These are phyloP conservation scores for Drosophila quasianomalipes DNA, from an alignment of 2,888 invertebrate genomes.

Conservation along the genomic window DNA sequence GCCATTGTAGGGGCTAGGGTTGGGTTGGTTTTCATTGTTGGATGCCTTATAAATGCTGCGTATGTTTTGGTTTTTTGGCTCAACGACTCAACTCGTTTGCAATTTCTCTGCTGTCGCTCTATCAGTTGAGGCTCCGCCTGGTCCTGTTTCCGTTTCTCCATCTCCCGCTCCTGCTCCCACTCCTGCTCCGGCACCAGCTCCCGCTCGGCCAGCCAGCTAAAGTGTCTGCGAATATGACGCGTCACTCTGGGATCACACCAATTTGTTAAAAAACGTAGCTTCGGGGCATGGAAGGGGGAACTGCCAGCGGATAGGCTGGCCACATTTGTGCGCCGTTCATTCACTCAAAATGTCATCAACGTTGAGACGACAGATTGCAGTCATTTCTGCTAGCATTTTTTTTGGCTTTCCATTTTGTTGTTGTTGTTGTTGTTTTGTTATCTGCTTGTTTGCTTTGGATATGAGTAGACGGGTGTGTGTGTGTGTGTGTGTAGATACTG, in stretches of 20 bases:
- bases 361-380: constrained; percentile 81
- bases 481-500: constrained; percentile 15
- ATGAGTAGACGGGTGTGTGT: constrained; percentile 16
- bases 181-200: constrained; percentile 18
- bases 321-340: constrained; percentile 74
- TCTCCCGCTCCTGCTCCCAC: constrained; percentile 20
- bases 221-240: constrained; percentile 79
- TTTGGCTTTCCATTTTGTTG: constrained; percentile 7
- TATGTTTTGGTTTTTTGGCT: constrained; percentile 81
- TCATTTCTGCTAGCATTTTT: constrained; percentile 64
- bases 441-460: constrained; percentile 40
- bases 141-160: constrained; percentile 29
- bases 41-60: constrained; percentile 80
- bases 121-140: constrained; percentile 53
- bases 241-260: constrained; percentile 82
- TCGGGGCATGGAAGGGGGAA: constrained; percentile 7
- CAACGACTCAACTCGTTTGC: constrained; percentile 80
- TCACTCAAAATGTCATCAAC: constrained; percentile 82
- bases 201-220: constrained; percentile 61
- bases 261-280: constrained; percentile 77
- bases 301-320: constrained; percentile 65
- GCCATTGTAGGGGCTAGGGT: background rate
- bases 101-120: constrained; percentile 79
- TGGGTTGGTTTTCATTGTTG: constrained; percentile 65
- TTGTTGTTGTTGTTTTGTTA: constrained; percentile 44